Evolutionary conservation across 2,113 vertebrate genomes (phyloP).

Genomic region (Gymnocephalus cernua): DNA sequence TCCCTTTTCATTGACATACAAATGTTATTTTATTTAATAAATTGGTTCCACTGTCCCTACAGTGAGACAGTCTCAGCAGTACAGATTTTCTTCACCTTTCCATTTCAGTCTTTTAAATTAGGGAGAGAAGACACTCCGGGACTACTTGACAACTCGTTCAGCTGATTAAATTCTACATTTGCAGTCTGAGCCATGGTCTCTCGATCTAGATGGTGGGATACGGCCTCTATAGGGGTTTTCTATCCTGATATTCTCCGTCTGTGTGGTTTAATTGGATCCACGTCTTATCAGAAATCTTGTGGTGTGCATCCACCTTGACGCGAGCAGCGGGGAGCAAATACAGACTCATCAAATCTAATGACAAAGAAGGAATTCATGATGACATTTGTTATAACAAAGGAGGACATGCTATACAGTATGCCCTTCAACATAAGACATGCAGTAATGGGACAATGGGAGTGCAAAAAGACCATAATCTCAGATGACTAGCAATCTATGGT

Average conservation of each 20-base stretch:
- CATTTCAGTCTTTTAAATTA: slow-evolving; percentile 41
- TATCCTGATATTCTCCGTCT: slow-evolving; percentile 9
- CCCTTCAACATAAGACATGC: background rate
- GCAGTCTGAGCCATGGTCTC: slow-evolving; percentile 36
- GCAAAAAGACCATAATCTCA: background rate
- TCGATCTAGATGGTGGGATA: slow-evolving; percentile 26
- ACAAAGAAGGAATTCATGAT: slow-evolving; percentile 7
- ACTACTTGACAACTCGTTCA: slow-evolving; percentile 28
- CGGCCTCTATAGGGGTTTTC: slow-evolving; percentile 28
- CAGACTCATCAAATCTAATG: slow-evolving; percentile 31
- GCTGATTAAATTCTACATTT: slow-evolving; percentile 59
- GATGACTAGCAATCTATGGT: background rate
- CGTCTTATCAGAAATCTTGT: slow-evolving; percentile 54
- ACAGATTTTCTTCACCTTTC: slow-evolving; percentile 31
- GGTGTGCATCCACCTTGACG: slow-evolving; percentile 21
- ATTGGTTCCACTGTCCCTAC: slow-evolving; percentile 12
- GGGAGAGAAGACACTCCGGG: background rate
- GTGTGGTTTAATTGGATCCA: slow-evolving; percentile 65
- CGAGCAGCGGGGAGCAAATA: slow-evolving; percentile 27
- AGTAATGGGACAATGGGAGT: background rate
- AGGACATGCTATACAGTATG: background rate
- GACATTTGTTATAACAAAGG: slow-evolving; percentile 15
- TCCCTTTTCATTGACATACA: background rate
- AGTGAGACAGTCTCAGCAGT: background rate
- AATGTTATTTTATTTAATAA: slow-evolving; percentile 10